Percentiles rank a stretch among this genome's conserved stretches.
phyloP scores from a whole-genome alignment of 2,797 vertebrate genomes.

The Oryzias sinensis region DNA sequence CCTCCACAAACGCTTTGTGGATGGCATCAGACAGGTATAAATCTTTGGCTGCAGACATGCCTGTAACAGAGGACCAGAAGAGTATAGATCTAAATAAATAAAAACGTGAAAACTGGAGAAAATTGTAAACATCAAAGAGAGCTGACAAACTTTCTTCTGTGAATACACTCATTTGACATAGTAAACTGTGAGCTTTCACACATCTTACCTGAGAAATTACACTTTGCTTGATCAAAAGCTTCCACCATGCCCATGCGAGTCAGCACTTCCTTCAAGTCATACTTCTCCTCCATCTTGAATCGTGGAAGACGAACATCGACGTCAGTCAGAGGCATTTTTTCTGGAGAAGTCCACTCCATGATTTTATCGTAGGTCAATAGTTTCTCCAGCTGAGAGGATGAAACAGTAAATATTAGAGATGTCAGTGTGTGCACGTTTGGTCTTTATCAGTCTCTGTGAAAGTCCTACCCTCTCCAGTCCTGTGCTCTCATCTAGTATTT shows the following conservation, averaged over 20 bases:
- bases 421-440: background rate
- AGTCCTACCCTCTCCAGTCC: constrained; percentile 81
- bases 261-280: constrained; percentile 77
- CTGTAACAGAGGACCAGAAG: constrained; percentile 20
- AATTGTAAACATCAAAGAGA: no score
- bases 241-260: constrained; percentile 83
- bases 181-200: background rate
- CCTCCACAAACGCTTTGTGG: constrained; percentile 84
- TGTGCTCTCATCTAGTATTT: constrained; percentile 73
- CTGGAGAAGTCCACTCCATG: constrained; percentile 76
- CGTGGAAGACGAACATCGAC: constrained; percentile 77
- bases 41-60: constrained; percentile 72
- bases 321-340: constrained; percentile 65
- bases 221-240: constrained; percentile 66
- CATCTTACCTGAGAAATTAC: constrained; percentile 77
- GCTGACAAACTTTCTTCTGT: no score
- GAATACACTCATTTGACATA: no score
- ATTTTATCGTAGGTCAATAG: constrained; percentile 79
- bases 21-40: constrained; percentile 80
- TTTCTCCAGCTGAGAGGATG: constrained; percentile 77
- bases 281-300: constrained; percentile 83
- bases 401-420: background rate
- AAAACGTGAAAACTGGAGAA: no score
- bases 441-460: constrained; percentile 68
- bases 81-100: no score